phyloP scores from a whole-genome alignment of 2,797 vertebrate species.

The Pseudomugil gertrudae region DNA sequence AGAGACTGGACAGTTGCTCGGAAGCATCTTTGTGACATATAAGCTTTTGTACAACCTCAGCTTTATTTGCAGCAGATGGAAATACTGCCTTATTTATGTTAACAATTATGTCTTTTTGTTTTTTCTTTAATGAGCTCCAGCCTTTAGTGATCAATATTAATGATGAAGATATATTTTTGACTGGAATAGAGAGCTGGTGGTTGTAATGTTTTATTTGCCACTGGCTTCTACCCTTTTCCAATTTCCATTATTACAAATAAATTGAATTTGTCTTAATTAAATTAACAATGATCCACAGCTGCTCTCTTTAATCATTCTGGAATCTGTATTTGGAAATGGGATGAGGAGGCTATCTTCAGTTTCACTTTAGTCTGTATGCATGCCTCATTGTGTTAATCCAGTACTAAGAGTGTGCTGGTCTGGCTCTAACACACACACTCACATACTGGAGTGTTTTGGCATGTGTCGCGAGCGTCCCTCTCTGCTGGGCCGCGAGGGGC shows the following conservation, averaged over 20 bases:
- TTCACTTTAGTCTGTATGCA: slow-evolving; percentile 29
- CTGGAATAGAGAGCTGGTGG: slow-evolving; percentile 37
- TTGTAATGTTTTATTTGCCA: slow-evolving; percentile 53
- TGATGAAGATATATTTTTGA: slow-evolving; percentile 56
- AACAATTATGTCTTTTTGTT: slow-evolving; percentile 27
- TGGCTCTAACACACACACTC: slow-evolving; percentile 28
- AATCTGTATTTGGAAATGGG: slow-evolving; percentile 7
- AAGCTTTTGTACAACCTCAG: slow-evolving; percentile 28
- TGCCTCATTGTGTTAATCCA: slow-evolving; percentile 39
- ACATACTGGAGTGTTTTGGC: slow-evolving; percentile 49
- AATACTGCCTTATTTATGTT: slow-evolving; percentile 58
- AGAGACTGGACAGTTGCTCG: slow-evolving; percentile 52
- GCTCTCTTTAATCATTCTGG: slow-evolving; percentile 41
- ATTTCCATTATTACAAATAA: slow-evolving; percentile 49
- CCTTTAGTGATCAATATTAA: slow-evolving; percentile 54
- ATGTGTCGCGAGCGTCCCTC: slow-evolving; percentile 57
- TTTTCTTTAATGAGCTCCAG: slow-evolving; percentile 30
- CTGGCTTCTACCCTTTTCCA: slow-evolving; percentile 28
- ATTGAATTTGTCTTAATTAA: slow-evolving; percentile 45
- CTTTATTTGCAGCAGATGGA: slow-evolving; percentile 43
- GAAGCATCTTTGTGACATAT: slow-evolving; percentile 38
- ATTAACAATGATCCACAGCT: slow-evolving; percentile 46
- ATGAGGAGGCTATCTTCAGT: slow-evolving; percentile 21
- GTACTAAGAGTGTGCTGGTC: slow-evolving; percentile 42
- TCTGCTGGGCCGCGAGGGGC: slow-evolving; percentile 50